Percentiles rank a stretch among this genome's conserved stretches.
Conservation (phyloP, 1,140 invertebrate species). For the Cryptotermes secundus region DNA sequence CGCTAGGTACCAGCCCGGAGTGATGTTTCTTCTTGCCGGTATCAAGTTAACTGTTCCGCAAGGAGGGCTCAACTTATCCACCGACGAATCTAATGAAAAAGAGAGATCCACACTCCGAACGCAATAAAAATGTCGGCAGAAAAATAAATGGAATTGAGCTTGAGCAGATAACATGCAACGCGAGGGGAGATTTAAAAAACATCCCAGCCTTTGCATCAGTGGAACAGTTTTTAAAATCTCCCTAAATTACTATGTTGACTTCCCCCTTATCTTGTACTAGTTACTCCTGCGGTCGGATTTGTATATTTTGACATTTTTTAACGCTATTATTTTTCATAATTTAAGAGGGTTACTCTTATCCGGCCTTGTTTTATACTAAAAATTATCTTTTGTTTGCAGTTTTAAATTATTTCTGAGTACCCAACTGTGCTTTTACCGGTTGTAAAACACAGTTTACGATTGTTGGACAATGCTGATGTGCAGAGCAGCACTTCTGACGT, state of each 20-base stretch:
- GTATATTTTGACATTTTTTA: conserved; percentile 16
- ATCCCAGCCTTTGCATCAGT: not conserved
- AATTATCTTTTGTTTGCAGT: conserved; percentile 15
- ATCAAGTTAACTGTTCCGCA: not conserved
- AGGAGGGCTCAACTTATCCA: not conserved
- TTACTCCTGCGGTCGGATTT: conserved; percentile 6
- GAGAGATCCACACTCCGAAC: conserved; percentile 3
- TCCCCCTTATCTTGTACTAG: not conserved
- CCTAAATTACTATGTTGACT: conserved; percentile 16
- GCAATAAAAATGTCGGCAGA: conserved; percentile 15
- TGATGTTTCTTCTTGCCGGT: not conserved
- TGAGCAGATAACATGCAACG: not conserved
- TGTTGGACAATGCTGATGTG: not conserved
- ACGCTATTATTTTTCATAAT: conserved; percentile 9
- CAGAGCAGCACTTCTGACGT: not conserved
- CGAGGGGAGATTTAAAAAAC: not conserved
- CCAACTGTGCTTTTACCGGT: not conserved
- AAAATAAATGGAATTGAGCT: conserved; percentile 12
- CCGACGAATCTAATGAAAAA: not conserved
- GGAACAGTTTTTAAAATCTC: conserved; percentile 11
- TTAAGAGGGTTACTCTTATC: conserved; percentile 10
- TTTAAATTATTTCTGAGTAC: conserved; percentile 7
- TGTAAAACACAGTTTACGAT: conserved; percentile 6
- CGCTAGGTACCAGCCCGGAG: not conserved
- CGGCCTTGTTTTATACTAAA: conserved; percentile 5